Evolutionary conservation across 1,140 invertebrate species (phyloP).

Genomic region (Semibalanus balanoides): DNA sequence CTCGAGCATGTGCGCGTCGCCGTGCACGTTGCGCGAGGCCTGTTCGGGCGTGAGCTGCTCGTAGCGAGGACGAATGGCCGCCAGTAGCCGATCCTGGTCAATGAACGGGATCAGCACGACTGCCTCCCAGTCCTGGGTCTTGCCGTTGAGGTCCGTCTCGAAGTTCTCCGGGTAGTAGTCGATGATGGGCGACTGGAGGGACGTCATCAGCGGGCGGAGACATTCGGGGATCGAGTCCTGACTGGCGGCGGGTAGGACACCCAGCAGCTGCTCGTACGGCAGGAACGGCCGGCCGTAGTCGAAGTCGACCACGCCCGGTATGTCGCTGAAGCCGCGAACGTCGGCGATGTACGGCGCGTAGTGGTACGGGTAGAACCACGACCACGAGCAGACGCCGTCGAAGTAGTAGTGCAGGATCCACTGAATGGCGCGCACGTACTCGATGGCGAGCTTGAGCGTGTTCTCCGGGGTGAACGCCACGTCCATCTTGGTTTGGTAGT

Average conservation of each 20-base stretch:
- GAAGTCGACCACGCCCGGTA: slow-evolving; percentile 37
- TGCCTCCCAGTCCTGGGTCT: slow-evolving; percentile 88
- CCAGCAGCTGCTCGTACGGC: slow-evolving; percentile 88
- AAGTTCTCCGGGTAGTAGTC: slow-evolving; percentile 85
- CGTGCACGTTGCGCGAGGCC: slow-evolving; percentile 57
- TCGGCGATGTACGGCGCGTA: slow-evolving; percentile 94
- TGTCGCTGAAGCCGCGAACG: slow-evolving; percentile 38
- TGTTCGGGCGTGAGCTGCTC: slow-evolving; percentile 53
- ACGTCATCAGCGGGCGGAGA: slow-evolving; percentile 69
- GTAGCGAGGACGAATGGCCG: slow-evolving; percentile 60
- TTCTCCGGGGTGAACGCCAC: slow-evolving; percentile 50
- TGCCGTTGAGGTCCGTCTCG: slow-evolving; percentile 68
- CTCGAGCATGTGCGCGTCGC: slow-evolving; percentile 66
- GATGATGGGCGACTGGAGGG: slow-evolving; percentile 63
- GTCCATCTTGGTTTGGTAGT: slow-evolving; percentile 81
- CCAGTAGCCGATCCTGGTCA: slow-evolving; percentile 58
- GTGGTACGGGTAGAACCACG: slow-evolving; percentile 93
- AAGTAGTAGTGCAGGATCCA: slow-evolving; percentile 97
- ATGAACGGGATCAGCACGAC: slow-evolving; percentile 95
- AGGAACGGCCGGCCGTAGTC: slow-evolving; percentile 74
- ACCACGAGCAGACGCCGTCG: slow-evolving; percentile 89
- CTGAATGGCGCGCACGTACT: slow-evolving; percentile 83
- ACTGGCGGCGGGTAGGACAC: slow-evolving; percentile 70
- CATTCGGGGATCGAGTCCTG: slow-evolving; percentile 57
- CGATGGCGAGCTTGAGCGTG: slow-evolving; percentile 59